These are phyloP conservation scores for Megalops cyprinoides DNA, from an alignment of 2,797 vertebrate species.

Conservation along the genomic window DNA sequence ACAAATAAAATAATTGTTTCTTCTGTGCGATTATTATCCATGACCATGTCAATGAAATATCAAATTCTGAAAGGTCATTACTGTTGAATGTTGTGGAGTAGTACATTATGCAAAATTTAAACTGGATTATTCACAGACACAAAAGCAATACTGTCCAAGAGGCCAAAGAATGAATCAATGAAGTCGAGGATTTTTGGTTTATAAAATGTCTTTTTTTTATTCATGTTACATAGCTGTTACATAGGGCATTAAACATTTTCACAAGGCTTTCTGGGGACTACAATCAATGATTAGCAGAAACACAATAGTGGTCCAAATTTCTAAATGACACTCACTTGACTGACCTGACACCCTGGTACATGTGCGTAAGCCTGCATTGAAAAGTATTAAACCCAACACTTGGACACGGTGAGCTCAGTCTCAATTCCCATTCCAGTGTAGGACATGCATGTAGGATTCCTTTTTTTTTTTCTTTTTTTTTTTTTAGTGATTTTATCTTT, in stretches of 20 bases:
- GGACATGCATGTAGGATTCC: slow-evolving; percentile 66
- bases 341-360: slow-evolving; percentile 81
- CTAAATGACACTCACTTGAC: slow-evolving; percentile 86
- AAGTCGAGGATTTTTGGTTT: slow-evolving; percentile 71
- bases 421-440: slow-evolving; percentile 82
- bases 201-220: slow-evolving; percentile 95
- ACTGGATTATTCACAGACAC: neutral
- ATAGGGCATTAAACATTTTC: slow-evolving; percentile 91
- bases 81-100: too few species aligned
- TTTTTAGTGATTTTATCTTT: slow-evolving; percentile 34
- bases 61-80: too few species aligned
- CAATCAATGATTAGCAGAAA: slow-evolving; percentile 86
- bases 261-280: slow-evolving; percentile 90
- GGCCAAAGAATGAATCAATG: neutral
- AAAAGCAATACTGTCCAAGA: neutral
- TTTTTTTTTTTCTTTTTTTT: slow-evolving; percentile 32
- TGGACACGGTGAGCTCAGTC: slow-evolving; percentile 75
- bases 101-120: too few species aligned
- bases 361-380: slow-evolving; percentile 86
- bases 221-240: slow-evolving; percentile 92
- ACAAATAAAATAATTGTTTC: too few species aligned
- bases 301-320: slow-evolving; percentile 89
- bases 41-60: too few species aligned
- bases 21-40: too few species aligned
- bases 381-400: slow-evolving; percentile 81